Evolutionary conservation across 2,113 vertebrate species (phyloP), one percentile per base, ranked within the genome.

Genomic region (Cyprinodon variegatus): DNA sequence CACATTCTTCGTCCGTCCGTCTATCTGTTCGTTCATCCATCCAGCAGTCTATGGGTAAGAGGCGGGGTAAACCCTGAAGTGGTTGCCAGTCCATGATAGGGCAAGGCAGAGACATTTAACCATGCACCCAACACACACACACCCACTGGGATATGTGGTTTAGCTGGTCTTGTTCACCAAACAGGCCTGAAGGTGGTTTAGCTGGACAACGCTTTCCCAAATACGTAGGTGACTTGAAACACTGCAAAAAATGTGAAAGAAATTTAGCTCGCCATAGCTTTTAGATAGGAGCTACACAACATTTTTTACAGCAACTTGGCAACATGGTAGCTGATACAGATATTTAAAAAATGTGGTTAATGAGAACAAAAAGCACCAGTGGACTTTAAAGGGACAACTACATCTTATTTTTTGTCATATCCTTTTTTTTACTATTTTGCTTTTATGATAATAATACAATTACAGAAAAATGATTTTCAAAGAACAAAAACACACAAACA

Each of bases 171-270:
- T 29, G 29, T 29, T 29, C 29, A 29, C n/a, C 41, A 72, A 67
- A 65, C 41, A 3, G 0, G 57, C n/a, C 61, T 39, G 4, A 38
- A 59, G 64, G 69, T 78, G 76, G 63, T 72, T 67, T 72, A 48
- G 4, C 40, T 66, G 57, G 64, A 67, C 69, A 41, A 76, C 59
- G 41, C 43, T 50, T 72, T 72, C 63, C 15, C 3, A 22, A 72
- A n/a, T 36, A 20, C 53, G 20, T 12, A 61, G 9, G 45, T 29
- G 6, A 20, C 3, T 15, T 29, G 38, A 48, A 72, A 66, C 36
- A 61, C 59, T 62, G 8, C 13, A 62, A 69, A 62, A 76, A 76
- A 75, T 37, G n/a, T 13, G 37, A 50, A 62, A 75, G 38, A 61
- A 61, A 59, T 60, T 53, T 45, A 61, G 38, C 48, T 74, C 63